Evolutionary conservation across 2,113 vertebrate species (phyloP), one percentile per base, ranked within the genome.

Genomic region (Turnix velox): DNA sequence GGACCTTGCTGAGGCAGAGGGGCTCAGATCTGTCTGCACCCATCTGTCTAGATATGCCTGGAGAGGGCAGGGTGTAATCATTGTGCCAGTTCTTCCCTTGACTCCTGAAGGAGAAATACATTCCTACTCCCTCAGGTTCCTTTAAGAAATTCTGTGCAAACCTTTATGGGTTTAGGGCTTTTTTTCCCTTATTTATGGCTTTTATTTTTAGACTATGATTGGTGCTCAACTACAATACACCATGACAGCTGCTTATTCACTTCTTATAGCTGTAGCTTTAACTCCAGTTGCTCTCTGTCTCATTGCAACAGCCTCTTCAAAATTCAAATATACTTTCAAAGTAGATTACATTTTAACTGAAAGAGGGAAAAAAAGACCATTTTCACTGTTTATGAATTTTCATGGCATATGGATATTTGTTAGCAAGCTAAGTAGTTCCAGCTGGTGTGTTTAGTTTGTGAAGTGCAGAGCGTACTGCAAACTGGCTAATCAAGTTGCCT

Each of bases 341-440:
- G n/a, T 62, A 89, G n/a, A 87, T 62, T 93, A 54, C 30, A 57
- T 91, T 94, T 90, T 86, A 48, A 81, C 69, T 23, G n/a, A 63
- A 86, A 83, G 40, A 48, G 77, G 12, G 79, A 91, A 74, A 76
- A 71, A 87, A 78, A 68, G 23, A 72, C 18, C 20, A 10, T 45
- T 94, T 88, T 93, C 20, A 54, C 94, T 96, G 55, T 68, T 95
- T 94, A 81, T 90, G 72, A 88, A 69, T 59, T 91, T 84, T 75
- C 65, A 39, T 55, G 59, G 35, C 83, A 88, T 94, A 94, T 87
- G 92, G 76, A 45, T 82, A 63, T 95, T 92, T 88, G 49, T 94
- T 92, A 86, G 75, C 45, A 76, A 40, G 78, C 57, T 80, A 93
- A 94, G 62, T 69, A 48, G 25, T 86, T 83, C 73, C 92, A 95